Evolutionary conservation across 2,888 invertebrate genomes (phyloP).

Genomic region (Drosophila neonasuta): DNA sequence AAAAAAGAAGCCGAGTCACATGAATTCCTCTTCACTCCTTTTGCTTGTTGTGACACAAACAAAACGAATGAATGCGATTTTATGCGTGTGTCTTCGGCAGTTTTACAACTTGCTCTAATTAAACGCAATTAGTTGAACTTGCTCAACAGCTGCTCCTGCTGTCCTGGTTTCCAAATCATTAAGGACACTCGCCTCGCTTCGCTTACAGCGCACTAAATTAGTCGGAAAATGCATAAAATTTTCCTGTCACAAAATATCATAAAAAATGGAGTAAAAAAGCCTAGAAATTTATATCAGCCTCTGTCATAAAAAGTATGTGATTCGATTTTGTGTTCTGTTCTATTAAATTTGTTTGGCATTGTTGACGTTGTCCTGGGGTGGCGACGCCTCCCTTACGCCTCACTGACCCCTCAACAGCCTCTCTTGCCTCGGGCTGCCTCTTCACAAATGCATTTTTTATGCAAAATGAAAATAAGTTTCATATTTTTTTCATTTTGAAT

Average conservation of each 20-base stretch:
- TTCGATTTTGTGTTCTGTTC: constrained; percentile 30
- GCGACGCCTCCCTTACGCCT: constrained; percentile 9
- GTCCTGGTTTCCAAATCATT: constrained; percentile 28
- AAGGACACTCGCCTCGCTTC: constrained; percentile 18
- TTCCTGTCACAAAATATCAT: constrained; percentile 65
- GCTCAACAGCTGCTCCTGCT: constrained; percentile 31
- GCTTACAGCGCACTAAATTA: constrained; percentile 39
- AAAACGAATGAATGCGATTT: constrained; percentile 48
- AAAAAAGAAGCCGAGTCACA: constrained; percentile 16
- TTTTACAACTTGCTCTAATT: constrained; percentile 71
- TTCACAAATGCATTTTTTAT: constrained; percentile 57
- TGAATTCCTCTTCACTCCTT: background rate
- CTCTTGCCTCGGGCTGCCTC: constrained; percentile 12
- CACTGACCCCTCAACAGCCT: constrained; percentile 31
- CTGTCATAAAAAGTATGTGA: constrained; percentile 23
- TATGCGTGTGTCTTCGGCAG: constrained; percentile 38
- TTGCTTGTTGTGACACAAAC: constrained; percentile 62
- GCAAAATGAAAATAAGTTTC: constrained; percentile 47
- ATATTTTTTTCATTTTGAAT: background rate
- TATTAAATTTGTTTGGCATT: constrained; percentile 19
- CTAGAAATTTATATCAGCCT: constrained; percentile 11
- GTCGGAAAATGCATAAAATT: constrained; percentile 61
- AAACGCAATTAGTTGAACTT: constrained; percentile 70
- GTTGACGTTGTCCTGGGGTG: constrained; percentile 18
- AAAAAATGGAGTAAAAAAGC: constrained; percentile 36